Evolutionary conservation across 2,888 invertebrate genomes (phyloP).

Genomic region (Drosophila ezoana): DNA sequence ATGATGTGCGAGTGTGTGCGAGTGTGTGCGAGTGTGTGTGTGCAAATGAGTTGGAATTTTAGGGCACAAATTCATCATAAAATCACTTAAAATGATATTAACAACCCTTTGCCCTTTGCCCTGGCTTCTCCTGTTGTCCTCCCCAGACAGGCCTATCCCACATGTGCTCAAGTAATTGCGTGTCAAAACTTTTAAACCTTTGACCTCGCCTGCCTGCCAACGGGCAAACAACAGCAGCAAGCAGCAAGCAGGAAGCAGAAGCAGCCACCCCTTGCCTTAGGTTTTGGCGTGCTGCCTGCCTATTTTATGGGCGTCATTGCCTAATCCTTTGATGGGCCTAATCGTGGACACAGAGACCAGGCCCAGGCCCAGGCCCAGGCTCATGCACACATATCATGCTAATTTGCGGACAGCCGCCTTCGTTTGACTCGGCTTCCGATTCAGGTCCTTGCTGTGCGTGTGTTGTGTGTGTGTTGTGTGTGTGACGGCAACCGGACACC

Average conservation of each 20-base stretch:
- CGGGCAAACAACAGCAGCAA: constrained; percentile 31
- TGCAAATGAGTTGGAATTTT: constrained; percentile 75
- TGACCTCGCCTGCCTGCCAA: constrained; percentile 59
- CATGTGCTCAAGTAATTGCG: constrained; percentile 77
- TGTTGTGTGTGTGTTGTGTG: constrained; percentile 22
- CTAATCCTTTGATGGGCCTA: constrained; percentile 81
- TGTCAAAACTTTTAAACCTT: constrained; percentile 81
- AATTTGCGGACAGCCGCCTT: constrained; percentile 79
- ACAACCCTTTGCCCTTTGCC: constrained; percentile 57
- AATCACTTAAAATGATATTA: constrained; percentile 83
- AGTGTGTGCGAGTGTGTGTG: constrained; percentile 43
- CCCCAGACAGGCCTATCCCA: constrained; percentile 62
- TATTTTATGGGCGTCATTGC: constrained; percentile 59
- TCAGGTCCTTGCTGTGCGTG: constrained; percentile 16
- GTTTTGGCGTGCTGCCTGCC: constrained; percentile 57
- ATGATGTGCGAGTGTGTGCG: constrained; percentile 25
- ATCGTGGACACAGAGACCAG: constrained; percentile 56
- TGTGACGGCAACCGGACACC: constrained; percentile 76
- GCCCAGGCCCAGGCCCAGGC: constrained; percentile 15
- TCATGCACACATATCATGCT: constrained; percentile 66
- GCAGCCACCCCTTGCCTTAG: constrained; percentile 19
- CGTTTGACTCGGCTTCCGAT: constrained; percentile 75
- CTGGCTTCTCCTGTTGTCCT: constrained; percentile 3
- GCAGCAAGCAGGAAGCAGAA: constrained; percentile 7
- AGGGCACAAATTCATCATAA: constrained; percentile 83